These are phyloP conservation scores for Rhynchonema sp. DNA, from an alignment of 2,888 invertebrate genomes.

Conservation along the genomic window DNA sequence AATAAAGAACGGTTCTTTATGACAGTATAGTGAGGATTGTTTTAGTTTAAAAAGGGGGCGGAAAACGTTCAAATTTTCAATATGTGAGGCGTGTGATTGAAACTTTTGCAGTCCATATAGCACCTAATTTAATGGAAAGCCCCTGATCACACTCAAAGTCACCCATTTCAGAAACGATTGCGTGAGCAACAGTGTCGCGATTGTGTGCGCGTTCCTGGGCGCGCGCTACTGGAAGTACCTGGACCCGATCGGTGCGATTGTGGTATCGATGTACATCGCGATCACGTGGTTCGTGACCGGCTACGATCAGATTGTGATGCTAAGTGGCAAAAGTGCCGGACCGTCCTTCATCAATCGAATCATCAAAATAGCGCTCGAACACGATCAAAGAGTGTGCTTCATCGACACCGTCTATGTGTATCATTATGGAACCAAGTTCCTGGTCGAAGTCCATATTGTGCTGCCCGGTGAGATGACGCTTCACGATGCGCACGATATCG, in stretches of 20 bases:
- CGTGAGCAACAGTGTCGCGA: slow-evolving; percentile 33
- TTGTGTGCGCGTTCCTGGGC: slow-evolving; percentile 32
- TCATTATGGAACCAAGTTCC: slow-evolving; percentile 34
- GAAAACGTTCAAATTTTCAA: no score
- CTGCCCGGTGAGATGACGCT: slow-evolving; percentile 32
- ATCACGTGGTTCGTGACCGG: slow-evolving; percentile 33
- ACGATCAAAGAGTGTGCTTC: slow-evolving; percentile 19
- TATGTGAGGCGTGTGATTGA: no score
- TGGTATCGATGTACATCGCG: slow-evolving; percentile 34
- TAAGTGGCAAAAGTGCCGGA: slow-evolving; percentile 21
- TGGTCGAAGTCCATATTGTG: slow-evolving; percentile 31
- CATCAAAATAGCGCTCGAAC: slow-evolving; percentile 25
- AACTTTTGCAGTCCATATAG: no score
- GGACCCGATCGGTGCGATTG: slow-evolving; percentile 36
- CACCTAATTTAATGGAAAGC: no score
- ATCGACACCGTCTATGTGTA: slow-evolving; percentile 37
- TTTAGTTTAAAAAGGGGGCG: no score
- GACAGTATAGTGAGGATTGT: no score
- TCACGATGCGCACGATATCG: slow-evolving; percentile 34
- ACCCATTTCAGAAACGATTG: no score
- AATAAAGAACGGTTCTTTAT: no score
- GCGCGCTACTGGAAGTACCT: slow-evolving; percentile 25
- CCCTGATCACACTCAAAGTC: no score
- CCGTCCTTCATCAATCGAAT: slow-evolving; percentile 28
- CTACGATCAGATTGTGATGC: slow-evolving; percentile 12